Evolutionary conservation across 2,113 vertebrate genomes (phyloP).

Genomic region (Pteruthius melanotis): DNA sequence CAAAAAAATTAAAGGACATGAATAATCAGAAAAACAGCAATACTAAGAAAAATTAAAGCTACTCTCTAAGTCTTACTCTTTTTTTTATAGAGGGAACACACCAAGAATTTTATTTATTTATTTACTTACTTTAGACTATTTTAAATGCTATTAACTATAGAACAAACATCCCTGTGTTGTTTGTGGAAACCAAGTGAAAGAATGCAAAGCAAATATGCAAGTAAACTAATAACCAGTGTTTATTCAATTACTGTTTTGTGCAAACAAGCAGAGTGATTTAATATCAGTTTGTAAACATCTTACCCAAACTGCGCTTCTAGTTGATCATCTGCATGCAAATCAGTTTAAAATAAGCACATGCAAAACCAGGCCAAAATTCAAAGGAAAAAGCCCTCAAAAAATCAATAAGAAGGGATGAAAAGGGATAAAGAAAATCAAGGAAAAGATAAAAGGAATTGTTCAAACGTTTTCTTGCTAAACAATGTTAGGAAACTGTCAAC

Average conservation of each 20-base stretch:
- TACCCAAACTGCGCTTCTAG: neutral
- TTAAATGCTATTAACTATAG: neutral
- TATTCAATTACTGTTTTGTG: neutral
- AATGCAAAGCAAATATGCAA: slow-evolving; percentile 14
- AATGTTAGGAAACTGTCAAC: neutral
- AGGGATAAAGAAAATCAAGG: neutral
- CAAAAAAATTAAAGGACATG: neutral
- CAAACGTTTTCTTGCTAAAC: neutral
- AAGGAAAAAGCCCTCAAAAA: neutral
- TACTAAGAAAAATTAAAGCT: neutral
- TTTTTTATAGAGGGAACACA: neutral
- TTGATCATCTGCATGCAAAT: neutral
- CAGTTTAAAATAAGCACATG: neutral
- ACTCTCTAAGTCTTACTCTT: neutral
- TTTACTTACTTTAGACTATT: neutral
- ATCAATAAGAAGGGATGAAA: neutral
- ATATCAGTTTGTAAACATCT: slow-evolving; percentile 15
- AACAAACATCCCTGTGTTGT: neutral
- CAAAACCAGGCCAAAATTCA: neutral
- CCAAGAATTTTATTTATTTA: neutral
- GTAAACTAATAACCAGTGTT: slow-evolving; percentile 18
- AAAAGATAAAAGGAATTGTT: neutral
- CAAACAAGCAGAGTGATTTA: slow-evolving; percentile 34
- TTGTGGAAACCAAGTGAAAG: slow-evolving; percentile 13
- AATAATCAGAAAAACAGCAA: neutral